Evolutionary conservation across 2,113 vertebrate species (phyloP).

Genomic region (Oncorhynchus tshawytscha): DNA sequence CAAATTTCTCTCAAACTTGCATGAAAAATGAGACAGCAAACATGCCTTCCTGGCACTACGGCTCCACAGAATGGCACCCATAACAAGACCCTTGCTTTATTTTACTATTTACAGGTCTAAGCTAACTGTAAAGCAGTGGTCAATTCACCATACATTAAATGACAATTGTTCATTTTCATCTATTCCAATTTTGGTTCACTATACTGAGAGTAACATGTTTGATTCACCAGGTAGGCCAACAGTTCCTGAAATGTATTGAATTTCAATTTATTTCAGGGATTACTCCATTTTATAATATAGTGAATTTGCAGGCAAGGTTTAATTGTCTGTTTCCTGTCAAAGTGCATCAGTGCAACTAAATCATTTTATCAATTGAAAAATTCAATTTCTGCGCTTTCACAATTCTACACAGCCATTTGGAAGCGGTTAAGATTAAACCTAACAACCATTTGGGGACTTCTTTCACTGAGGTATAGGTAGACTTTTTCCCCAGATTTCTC

Average conservation of each 20-base stretch:
- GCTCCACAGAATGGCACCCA: neutral
- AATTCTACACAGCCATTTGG: neutral
- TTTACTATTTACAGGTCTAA: neutral
- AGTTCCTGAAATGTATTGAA: too few relatives aligned
- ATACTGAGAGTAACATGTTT: neutral
- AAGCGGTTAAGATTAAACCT: too few relatives aligned
- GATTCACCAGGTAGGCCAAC: too few relatives aligned
- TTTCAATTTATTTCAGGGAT: too few relatives aligned
- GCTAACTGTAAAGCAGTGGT: neutral
- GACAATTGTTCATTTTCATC: neutral
- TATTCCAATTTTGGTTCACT: neutral
- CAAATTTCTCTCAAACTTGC: neutral
- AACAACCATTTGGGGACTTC: too few relatives aligned
- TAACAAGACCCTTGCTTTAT: too few relatives aligned
- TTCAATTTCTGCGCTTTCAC: neutral
- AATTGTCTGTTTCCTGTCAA: conserved; percentile 27
- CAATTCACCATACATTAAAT: neutral
- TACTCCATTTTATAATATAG: neutral
- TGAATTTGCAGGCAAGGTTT: neutral
- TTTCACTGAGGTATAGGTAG: too few relatives aligned
- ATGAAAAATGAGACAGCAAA: conserved; percentile 1
- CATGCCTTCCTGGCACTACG: neutral
- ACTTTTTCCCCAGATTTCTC: too few relatives aligned
- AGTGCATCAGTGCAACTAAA: conserved; percentile 48
- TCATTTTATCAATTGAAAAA: neutral